Conservation (phyloP, 2,888 invertebrate genomes). For the Zonitis immaculata region DNA sequence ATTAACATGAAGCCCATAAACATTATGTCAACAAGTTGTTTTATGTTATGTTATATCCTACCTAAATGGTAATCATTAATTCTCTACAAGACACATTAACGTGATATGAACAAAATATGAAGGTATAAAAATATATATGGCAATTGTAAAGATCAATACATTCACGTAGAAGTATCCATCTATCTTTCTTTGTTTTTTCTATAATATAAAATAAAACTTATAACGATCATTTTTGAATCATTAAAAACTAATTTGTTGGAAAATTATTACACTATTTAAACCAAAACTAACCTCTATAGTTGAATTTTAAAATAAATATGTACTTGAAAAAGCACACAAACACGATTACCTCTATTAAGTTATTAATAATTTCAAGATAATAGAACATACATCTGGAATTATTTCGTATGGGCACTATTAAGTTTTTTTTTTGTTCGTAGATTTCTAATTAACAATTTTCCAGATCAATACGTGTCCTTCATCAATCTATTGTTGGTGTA, state of each 20-base stretch:
- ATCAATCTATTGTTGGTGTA: constrained; percentile 1
- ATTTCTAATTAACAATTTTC: neutral
- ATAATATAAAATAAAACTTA: neutral
- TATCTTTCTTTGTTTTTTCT: too few species aligned
- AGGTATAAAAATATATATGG: neutral
- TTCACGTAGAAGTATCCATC: too few species aligned
- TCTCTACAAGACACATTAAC: neutral
- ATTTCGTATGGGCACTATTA: too few species aligned
- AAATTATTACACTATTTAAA: too few species aligned
- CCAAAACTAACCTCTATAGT: neutral
- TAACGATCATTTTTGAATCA: neutral
- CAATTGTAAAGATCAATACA: too few species aligned
- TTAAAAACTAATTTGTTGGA: too few species aligned
- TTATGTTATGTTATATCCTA: too few species aligned
- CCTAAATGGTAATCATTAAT: neutral
- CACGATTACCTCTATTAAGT: neutral
- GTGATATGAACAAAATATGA: neutral
- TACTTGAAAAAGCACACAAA: neutral
- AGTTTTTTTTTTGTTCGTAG: too few species aligned
- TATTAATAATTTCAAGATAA: neutral
- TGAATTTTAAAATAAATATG: neutral
- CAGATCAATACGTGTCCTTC: neutral
- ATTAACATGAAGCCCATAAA: neutral
- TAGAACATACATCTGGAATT: neutral
- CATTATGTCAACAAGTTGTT: neutral